Base-by-base conservation (phyloP, 2,888 invertebrate genomes). In the Leptarthrus brevirostris region DNA sequence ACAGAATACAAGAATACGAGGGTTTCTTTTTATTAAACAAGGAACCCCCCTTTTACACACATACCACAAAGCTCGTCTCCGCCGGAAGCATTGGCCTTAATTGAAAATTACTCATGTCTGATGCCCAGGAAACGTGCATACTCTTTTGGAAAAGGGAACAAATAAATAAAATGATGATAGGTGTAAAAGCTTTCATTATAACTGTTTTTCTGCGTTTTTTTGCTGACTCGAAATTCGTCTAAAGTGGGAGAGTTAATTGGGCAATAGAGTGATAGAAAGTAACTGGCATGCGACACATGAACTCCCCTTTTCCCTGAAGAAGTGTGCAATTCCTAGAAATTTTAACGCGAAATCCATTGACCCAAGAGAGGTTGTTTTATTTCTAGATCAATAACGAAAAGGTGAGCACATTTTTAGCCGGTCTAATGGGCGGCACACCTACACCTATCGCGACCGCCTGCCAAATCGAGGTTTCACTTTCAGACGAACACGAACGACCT, bases 11-110 rank as follows among this genome's bases (percentile, higher is more conserved):
- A n/a, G n/a, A n/a, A n/a, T n/a, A n/a, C n/a, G n/a, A n/a, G n/a
- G n/a, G n/a, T n/a, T n/a, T n/a, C n/a, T n/a, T n/a, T n/a, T n/a
- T n/a, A n/a, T n/a, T n/a, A n/a, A n/a, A n/a, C n/a, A n/a, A n/a
- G n/a, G n/a, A n/a, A n/a, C n/a, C n/a, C 30, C 30, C 30, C 30
- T 3, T 8, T 8, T 5, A 30, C 30, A 30, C 30, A 30, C 30
- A 30, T 3, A 8, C n/a, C 3, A 12, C 47, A 47, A 47, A 47
- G 5, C 47, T 3, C 12, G 3, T 47, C 3, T 47, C 47, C 16
- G n/a, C 47, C 12, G n/a, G 16, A 47, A 12, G 47, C 47, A 47
- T 12, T 47, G 47, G 47, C 47, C 47, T 47, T 47, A 47, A 47
- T 47, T 47, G 47, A 12, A 12, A 47, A 47, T 6, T 16, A 12